Evolutionary conservation across 2,797 vertebrate species (phyloP), one percentile per base, ranked within the genome.

Genomic region (Ficedula albicollis): DNA sequence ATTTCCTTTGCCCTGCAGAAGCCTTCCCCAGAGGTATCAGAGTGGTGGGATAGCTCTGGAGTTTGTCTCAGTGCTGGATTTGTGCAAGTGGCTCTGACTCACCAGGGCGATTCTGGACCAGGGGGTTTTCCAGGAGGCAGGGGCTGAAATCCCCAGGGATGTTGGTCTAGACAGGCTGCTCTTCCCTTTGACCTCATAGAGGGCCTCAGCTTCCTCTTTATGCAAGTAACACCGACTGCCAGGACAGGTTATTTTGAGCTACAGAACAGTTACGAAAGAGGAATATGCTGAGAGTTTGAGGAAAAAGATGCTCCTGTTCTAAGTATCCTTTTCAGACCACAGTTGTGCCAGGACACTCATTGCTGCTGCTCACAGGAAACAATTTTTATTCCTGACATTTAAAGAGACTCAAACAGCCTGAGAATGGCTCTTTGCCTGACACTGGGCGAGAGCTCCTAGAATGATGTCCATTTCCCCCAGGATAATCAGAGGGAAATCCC

Each of bases 131-230:
- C 98, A 97, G 74, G 72, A 96, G 94, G 74, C 93, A 88, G 76
- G 76, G 86, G 75, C 89, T 98, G 95, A 98, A 98, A 97, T 98
- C 98, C 98, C 98, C 98, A 93, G 91, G 98, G 97, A 98, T 98
- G 97, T 94, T 94, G 95, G 97, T 97, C 97, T 97, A 98, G 98
- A 98, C 98, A 93, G 93, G 85, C 92, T 94, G 95, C 93, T 97
- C 93, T 97, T 96, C 95, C 93, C 93, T 96, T 95, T 96, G 95
- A 97, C 95, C 95, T 95, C 87, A 83, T 17, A 87, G 93, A 89
- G 84, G 86, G 44, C 95, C 85, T 97, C 97, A 96, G 93, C 97
- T 98, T 98, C 98, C 97, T 95, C 95, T 98, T 98, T 96, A 96
- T 95, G 94, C 97, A 96, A 97, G 97, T 93, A 98, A 95, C 77